phyloP scores from a whole-genome alignment of 2,113 vertebrate species.

The Taurulus bubalis region DNA sequence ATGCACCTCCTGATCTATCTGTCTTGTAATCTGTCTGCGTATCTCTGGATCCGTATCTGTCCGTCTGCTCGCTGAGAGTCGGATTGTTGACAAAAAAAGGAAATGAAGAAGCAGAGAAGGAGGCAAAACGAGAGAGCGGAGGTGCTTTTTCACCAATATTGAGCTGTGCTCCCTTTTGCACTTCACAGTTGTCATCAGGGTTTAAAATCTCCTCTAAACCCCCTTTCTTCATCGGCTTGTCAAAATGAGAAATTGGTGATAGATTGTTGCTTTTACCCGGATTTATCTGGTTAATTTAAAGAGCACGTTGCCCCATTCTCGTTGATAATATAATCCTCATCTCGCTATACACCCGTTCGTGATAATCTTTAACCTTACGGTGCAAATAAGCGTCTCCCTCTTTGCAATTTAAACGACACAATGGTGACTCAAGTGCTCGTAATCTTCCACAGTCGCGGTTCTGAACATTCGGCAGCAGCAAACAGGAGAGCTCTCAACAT shows the following conservation, averaged over 20 bases:
- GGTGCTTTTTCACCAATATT: conserved; percentile 36
- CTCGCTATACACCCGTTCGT: conserved; percentile 1
- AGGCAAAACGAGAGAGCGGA: conserved; percentile 24
- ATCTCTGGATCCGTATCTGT: conserved; percentile 30
- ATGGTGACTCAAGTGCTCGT: not conserved
- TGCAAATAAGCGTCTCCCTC: conserved; percentile 1
- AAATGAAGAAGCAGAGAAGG: conserved; percentile 13
- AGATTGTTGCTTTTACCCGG: conserved; percentile 13
- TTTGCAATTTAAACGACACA: conserved; percentile 22
- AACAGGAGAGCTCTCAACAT: too few species aligned
- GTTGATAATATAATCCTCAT: conserved; percentile 6
- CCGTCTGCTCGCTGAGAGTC: conserved; percentile 25
- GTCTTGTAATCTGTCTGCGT: conserved; percentile 59
- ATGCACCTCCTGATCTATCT: conserved; percentile 58
- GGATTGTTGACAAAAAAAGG: conserved; percentile 12
- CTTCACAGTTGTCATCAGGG: not conserved
- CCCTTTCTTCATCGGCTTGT: conserved; percentile 10
- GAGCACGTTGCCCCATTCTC: not conserved
- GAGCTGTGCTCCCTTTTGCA: conserved; percentile 23
- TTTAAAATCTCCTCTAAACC: conserved; percentile 4
- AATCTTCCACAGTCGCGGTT: not conserved
- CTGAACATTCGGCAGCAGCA: not conserved
- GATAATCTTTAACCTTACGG: conserved; percentile 39
- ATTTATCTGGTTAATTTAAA: conserved; percentile 4
- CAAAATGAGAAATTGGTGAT: conserved; percentile 13